Percentiles rank a stretch among this genome's conserved stretches.
Evolutionary conservation across 2,888 invertebrate genomes (phyloP).

Genomic region (Augiades crinisus): DNA sequence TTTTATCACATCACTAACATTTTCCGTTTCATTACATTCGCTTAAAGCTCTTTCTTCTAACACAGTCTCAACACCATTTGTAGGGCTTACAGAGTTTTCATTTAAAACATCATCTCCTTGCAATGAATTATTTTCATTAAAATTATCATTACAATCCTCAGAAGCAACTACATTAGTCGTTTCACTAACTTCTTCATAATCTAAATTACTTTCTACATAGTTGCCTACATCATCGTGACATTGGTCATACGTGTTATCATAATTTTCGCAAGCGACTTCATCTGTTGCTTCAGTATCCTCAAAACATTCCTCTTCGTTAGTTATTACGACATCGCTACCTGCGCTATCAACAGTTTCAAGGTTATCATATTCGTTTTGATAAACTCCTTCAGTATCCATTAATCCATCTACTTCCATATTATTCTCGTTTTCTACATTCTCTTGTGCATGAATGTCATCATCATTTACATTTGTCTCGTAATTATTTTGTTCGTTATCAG

Average conservation of each 20-base stretch:
- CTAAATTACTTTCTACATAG: not conserved
- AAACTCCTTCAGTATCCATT: not conserved
- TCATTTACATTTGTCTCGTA: too few relatives aligned
- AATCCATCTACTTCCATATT: not conserved
- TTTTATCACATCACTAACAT: not conserved
- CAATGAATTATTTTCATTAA: not conserved
- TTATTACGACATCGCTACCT: not conserved
- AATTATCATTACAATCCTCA: not conserved
- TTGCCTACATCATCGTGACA: not conserved
- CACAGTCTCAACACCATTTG: not conserved
- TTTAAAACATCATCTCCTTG: not conserved
- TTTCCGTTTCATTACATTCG: not conserved
- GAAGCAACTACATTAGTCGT: not conserved
- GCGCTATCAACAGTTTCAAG: not conserved
- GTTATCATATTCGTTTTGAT: conserved; percentile 3
- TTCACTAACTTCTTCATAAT: not conserved
- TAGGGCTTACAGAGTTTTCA: not conserved
- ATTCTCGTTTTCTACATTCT: not conserved
- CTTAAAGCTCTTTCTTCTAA: not conserved
- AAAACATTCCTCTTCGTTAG: not conserved
- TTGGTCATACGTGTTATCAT: too few relatives aligned
- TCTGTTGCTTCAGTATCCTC: not conserved
- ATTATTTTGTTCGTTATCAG: not conserved
- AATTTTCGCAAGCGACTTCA: not conserved
- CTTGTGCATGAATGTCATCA: not conserved